A percentile compares a stretch with the other conserved stretches of the same genome.
These are phyloP conservation scores for Parasteatoda tepidariorum DNA, from an alignment of 1,140 invertebrate genomes.

Conservation along the genomic window DNA sequence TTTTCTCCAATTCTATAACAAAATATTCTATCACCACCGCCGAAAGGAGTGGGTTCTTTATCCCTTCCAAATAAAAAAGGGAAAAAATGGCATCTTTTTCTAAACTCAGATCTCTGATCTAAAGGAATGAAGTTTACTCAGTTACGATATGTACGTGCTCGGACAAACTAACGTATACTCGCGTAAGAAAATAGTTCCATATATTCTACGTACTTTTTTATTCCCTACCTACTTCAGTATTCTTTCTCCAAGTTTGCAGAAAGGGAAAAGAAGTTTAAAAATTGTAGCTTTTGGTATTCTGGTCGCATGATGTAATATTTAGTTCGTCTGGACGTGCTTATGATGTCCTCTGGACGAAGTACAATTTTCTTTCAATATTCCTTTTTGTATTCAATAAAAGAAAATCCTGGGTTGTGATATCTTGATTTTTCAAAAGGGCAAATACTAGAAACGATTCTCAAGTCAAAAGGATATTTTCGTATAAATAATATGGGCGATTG, in stretches of 20 bases:
- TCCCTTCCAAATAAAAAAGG: not conserved
- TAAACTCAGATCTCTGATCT: conserved; percentile 17
- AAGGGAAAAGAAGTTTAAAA: not conserved
- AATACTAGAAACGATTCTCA: too few relatives aligned
- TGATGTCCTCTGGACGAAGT: too few relatives aligned
- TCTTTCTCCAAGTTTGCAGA: not conserved
- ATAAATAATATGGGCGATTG: too few relatives aligned
- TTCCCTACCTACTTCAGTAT: not conserved
- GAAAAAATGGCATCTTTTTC: not conserved
- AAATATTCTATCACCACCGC: not conserved
- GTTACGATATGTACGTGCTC: conserved; percentile 1
- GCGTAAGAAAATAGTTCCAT: conserved; percentile 24
- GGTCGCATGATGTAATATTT: not conserved
- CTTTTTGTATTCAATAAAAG: too few relatives aligned
- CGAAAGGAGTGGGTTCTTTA: not conserved
- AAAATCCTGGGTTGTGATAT: too few relatives aligned
- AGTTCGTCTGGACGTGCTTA: not conserved
- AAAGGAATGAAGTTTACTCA: conserved; percentile 15
- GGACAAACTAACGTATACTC: not conserved
- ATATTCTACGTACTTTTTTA: not conserved
- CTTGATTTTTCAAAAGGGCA: too few relatives aligned
- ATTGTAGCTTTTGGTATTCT: conserved; percentile 11
- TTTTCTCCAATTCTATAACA: not conserved
- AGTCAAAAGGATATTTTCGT: too few relatives aligned
- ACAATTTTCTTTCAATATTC: too few relatives aligned